Evolutionary conservation across 2,797 vertebrate genomes (phyloP), one percentile per base, ranked within the genome.

Genomic region (Ctenosaura bakeri): DNA sequence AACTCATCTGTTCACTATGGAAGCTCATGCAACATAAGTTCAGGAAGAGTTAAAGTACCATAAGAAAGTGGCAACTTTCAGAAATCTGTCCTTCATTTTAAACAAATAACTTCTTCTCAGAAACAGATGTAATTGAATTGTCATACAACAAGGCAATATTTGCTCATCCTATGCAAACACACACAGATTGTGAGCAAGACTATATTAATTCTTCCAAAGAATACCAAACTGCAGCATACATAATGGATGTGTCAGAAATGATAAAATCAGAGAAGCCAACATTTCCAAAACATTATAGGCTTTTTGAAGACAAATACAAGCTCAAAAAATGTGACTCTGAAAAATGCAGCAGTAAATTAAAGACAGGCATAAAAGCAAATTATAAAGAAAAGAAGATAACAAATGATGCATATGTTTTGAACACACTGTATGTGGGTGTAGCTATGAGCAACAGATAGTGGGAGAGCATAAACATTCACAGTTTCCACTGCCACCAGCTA

Each of bases 201-300:
- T 94, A 94, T 88, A 97, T 96, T 96, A 96, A 97, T 96, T 96
- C 93, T 94, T 91, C 88, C 94, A 91, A 95, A 94, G 93, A 96
- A 95, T 87, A 93, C 38, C 71, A 93, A 93, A 87, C 91, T 95
- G 90, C 90, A 96, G 94, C 88, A 94, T 83, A 94, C 91, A 94
- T 95, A 95, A 97, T 90, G 92, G 96, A 94, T 92, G 88, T 94
- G 87, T 94, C 94, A 94, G 90, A 93, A 90, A 87, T 88, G 95
- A 97, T 94, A 94, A 94, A 96, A 95, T 79, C 93, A 95, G 90
- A 92, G 88, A 96, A 95, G 92, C 91, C 88, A 96, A 94, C 88
- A 90, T 88, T 90, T 93, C 83, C 93, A 91, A 90, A 92, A 93
- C 59, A 88, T 92, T 94, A 94, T 93, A 90, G 81, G 89, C 92